Evolutionary conservation across 2,888 invertebrate species (phyloP).

Genomic region (Sclerodermus sp.): DNA sequence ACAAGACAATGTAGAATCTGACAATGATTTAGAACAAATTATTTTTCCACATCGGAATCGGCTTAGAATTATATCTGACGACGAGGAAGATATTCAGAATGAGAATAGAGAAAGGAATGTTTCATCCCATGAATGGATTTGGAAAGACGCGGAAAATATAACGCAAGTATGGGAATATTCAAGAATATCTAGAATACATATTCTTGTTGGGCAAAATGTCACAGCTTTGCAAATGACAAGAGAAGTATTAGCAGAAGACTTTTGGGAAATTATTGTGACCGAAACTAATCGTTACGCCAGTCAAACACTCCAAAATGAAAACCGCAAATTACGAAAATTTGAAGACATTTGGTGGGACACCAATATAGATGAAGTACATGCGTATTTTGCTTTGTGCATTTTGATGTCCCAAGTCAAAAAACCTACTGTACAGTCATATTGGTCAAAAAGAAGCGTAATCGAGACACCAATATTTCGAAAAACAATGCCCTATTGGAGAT

Average conservation of each 20-base stretch:
- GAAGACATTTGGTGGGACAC: conserved; percentile 20
- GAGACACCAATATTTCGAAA: conserved; percentile 23
- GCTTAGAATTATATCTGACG: too few species aligned
- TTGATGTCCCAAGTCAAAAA: conserved; percentile 30
- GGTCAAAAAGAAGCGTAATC: conserved; percentile 16
- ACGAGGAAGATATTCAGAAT: too few species aligned
- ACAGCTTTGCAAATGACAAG: too few species aligned
- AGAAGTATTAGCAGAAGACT: too few species aligned
- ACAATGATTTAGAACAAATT: too few species aligned
- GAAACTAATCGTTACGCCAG: too few species aligned
- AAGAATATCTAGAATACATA: conserved; percentile 10
- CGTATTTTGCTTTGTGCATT: conserved; percentile 27
- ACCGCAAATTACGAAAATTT: conserved; percentile 12
- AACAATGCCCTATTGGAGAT: conserved; percentile 9
- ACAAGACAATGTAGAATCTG: too few species aligned
- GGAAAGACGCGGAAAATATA: conserved; percentile 12
- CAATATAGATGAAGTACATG: conserved; percentile 24
- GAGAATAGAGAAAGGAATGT: too few species aligned
- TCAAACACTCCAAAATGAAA: conserved; percentile 14
- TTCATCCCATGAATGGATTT: conserved; percentile 11
- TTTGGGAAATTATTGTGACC: too few species aligned
- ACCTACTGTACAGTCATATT: conserved; percentile 13
- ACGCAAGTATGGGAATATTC: conserved; percentile 9
- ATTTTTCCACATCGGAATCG: too few species aligned
- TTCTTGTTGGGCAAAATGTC: conserved; percentile 9